Evolutionary conservation across 2,888 invertebrate genomes (phyloP).

Genomic region (Omphaloscelis lunosa): DNA sequence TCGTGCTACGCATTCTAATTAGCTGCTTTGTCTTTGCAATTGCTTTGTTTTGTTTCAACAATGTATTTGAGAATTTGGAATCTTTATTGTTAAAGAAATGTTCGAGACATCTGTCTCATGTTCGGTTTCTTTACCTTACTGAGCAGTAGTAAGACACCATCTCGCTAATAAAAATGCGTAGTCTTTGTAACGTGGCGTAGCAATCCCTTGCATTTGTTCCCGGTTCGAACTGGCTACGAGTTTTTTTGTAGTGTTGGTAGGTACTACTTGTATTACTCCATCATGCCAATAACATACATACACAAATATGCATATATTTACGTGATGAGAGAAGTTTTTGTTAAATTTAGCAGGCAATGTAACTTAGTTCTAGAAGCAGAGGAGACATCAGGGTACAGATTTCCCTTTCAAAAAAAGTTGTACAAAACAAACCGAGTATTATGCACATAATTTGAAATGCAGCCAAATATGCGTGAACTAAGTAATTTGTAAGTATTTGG

Average conservation of each 20-base stretch:
- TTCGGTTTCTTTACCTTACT: background rate
- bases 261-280: background rate
- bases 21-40: conserved; percentile 55
- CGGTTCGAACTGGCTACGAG: background rate
- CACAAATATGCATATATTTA: no score
- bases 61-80: conserved; percentile 46
- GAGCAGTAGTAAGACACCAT: background rate
- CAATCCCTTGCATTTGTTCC: background rate
- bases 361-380: background rate
- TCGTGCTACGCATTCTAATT: conserved; percentile 79
- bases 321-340: background rate
- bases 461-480: background rate
- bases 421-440: background rate
- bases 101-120: background rate
- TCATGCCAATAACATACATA: background rate
- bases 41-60: conserved; percentile 54
- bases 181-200: conserved; percentile 3
- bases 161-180: background rate
- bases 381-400: background rate
- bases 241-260: background rate
- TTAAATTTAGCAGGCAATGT: background rate
- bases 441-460: background rate
- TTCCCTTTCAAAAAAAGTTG: background rate
- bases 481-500: conserved; percentile 8
- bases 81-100: conserved; percentile 25